Evolutionary conservation across 2,113 vertebrate genomes (phyloP), one percentile per base, ranked within the genome.

Genomic region (Rhea americana): DNA sequence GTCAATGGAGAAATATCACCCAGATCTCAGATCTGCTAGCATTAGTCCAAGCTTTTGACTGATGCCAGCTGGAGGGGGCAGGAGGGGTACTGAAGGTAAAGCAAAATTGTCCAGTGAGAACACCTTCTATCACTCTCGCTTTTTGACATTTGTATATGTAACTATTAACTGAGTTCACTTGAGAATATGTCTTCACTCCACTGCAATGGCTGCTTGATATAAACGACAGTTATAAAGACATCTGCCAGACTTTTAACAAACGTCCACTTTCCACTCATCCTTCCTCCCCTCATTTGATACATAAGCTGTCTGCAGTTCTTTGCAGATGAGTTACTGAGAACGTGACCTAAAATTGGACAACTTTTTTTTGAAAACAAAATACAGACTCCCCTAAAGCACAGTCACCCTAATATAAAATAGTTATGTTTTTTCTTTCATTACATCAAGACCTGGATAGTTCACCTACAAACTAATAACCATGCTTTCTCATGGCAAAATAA

Each of bases 401-500:
- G 10, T 71, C 51, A 78, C 3, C 0, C 65, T 51, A 19, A 4
- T 61, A 58, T 77, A 63, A 84, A 59, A 59, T 78, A 90, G 24
- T 76, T 30, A 32, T 0, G 1, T 56, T 95, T 83, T 93, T 58
- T 51, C 89, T 89, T 95, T 94, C 90, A 94, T 94, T 91, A 89
- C 24, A 88, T n/a, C 55, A 45, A 82, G 77, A 85, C 51, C 90
- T 89, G 82, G 80, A 53, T 50, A 87, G 89, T 87, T 93, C 91
- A 85, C 77, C 65, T 73, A 67, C 87, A 91, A 96, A 89, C 87
- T 92, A 90, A 93, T 90, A 92, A 92, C 88, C 65, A 16, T 83
- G 78, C 87, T 86, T 92, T 93, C 91, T 73, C 35, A 21, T 89
- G 84, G 93, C 82, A 92, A 95, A 96, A 96, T 85, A 95, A 94